Evolutionary conservation across 2,797 vertebrate genomes (phyloP).

Genomic region (Notolepis coatsorum): DNA sequence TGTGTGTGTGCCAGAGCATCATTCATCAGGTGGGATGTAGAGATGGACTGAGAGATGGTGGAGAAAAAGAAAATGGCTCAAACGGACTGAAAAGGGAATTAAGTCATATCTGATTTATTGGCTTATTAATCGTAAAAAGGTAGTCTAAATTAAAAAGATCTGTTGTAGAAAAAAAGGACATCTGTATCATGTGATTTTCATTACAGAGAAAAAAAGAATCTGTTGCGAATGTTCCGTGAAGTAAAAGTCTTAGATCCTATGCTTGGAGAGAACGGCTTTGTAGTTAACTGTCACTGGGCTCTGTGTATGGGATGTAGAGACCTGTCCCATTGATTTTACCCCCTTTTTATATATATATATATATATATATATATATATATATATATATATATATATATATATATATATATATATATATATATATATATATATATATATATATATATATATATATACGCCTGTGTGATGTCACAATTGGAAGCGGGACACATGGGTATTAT

Average conservation of each 20-base stretch:
- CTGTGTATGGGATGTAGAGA: constrained; percentile 9
- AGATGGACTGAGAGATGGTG: too few species aligned
- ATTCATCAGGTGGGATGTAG: constrained; percentile 32
- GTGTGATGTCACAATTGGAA: constrained; percentile 15
- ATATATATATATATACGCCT: constrained; percentile 16
- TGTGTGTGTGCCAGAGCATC: constrained; percentile 57
- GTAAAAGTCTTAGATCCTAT: constrained; percentile 15
- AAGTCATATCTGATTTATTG: constrained; percentile 22
- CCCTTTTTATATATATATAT: constrained; percentile 13
- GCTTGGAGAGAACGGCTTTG: background rate
- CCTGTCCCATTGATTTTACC: constrained; percentile 4
- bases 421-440: constrained; percentile 6
- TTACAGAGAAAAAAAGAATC: background rate
- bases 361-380: constrained; percentile 7
- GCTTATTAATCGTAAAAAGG: constrained; percentile 32
- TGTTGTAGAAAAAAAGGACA: constrained; percentile 27
- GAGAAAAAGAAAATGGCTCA: too few species aligned
- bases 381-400: constrained; percentile 8
- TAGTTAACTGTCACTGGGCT: background rate
- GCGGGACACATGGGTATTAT: constrained; percentile 54
- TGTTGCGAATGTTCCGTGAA: constrained; percentile 14
- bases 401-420: constrained; percentile 18
- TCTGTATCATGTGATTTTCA: constrained; percentile 22
- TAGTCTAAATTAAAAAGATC: constrained; percentile 29
- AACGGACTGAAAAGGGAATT: constrained; percentile 21